These are phyloP conservation scores for Caenorhabditis tropicalis DNA, from an alignment of 1,140 invertebrate genomes.

Conservation along the genomic window DNA sequence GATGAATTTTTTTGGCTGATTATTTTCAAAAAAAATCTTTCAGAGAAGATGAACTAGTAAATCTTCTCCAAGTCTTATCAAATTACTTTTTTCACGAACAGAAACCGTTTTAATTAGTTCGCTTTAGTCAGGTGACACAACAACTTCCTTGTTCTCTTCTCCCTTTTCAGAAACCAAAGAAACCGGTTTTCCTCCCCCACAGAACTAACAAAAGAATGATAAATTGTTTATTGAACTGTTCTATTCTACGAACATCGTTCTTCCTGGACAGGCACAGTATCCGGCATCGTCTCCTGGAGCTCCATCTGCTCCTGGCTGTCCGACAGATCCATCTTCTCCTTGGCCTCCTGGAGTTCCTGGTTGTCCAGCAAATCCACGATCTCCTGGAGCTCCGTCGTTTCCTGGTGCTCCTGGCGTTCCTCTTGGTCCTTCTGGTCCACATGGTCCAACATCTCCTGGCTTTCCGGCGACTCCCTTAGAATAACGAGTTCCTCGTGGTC, in stretches of 20 bases:
- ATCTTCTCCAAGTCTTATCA: too few relatives aligned
- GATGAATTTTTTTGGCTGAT: too few relatives aligned
- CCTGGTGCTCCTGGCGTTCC: conserved; percentile 34
- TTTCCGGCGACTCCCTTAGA: neutral
- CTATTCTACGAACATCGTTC: neutral
- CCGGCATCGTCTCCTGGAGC: conserved; percentile 23
- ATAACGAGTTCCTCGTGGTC: conserved; percentile 10
- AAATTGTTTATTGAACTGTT: neutral
- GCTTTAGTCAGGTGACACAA: neutral
- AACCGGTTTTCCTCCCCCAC: neutral
- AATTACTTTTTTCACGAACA: neutral
- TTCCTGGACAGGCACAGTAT: conserved; percentile 16
- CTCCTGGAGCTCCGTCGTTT: conserved; percentile 41
- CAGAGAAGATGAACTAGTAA: too few relatives aligned
- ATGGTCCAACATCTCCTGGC: conserved; percentile 19
- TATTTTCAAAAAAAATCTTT: too few relatives aligned
- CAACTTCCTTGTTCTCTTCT: neutral
- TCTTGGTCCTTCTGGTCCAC: conserved; percentile 18
- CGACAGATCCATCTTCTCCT: neutral
- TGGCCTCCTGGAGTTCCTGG: neutral
- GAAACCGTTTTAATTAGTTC: neutral
- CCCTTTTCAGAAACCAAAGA: too few relatives aligned
- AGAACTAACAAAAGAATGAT: neutral
- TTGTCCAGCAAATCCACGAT: conserved; percentile 14
- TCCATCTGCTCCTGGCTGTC: conserved; percentile 7